Evolutionary conservation across 2,888 invertebrate species (phyloP), one percentile per base, ranked within the genome.

Genomic region (Muscina levida): DNA sequence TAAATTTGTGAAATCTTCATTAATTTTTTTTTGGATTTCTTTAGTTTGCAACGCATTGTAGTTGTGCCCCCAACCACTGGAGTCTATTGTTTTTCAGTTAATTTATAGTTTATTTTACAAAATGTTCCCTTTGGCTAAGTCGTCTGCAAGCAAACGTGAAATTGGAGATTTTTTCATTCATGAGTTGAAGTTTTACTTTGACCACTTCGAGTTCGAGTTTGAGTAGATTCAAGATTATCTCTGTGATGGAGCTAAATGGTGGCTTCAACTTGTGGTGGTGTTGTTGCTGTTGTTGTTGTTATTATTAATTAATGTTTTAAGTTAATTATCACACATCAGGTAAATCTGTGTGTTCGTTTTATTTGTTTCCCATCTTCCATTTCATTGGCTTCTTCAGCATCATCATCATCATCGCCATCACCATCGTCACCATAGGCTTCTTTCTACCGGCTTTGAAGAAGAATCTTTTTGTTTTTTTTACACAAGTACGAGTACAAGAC

Each of bases 301-400:
- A 22, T 62, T 62, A 62, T 62, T 62, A 62, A 62, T 62, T 62
- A 62, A 62, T 42, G 62, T 62, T 62, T 62, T 62, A 59, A 42
- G 62, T 62, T 62, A 42, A 62, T 62, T 62, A 62, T 62, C 62
- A 62, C 62, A 62, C 62, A 62, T 62, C 42, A 62, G 62, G 39
- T 62, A 62, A 42, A 19, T 22, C 24, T 39, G n/a, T 39, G 57
- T 31, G n/a, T 59, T 37, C 3, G 17, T 53, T 10, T 2, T 53
- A 1, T 8, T 51, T 17, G 22, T 62, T 62, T n/a, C 39, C 37
- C 62, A 42, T 62, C 62, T 42, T 42, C 62, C 42, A 4, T 19
- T 39, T 42, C 11, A 37, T 57, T 24, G 13, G 24, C 11, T 22
- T 22, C 37, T 59, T 59, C 59, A 37, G 37, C 39, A 6, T 0